phyloP scores from a whole-genome alignment of 2,113 vertebrate species.

The Albula glossodonta region DNA sequence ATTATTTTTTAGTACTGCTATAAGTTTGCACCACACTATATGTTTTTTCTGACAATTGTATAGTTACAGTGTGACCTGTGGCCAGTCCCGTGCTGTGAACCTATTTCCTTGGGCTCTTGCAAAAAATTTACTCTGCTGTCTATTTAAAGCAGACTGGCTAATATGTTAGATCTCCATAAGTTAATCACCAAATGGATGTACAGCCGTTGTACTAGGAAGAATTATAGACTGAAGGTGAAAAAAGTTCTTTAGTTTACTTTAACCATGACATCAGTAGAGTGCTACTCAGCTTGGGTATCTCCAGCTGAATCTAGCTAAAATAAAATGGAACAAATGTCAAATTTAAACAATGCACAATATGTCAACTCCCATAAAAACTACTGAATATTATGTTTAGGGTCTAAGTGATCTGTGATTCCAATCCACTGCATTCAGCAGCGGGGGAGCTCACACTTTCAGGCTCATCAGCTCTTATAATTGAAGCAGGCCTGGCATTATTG shows the following conservation, averaged over 20 bases:
- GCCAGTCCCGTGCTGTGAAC: not conserved
- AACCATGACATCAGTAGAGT: not conserved
- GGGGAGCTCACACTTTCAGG: not conserved
- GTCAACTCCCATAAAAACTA: not conserved
- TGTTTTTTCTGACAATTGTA: no score
- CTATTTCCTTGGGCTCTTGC: not conserved
- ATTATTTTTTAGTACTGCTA: no score
- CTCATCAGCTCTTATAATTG: conserved; percentile 2
- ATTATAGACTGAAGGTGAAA: not conserved
- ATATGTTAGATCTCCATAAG: not conserved
- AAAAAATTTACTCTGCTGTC: not conserved
- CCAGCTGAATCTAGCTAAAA: not conserved
- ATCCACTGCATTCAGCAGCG: not conserved
- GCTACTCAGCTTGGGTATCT: not conserved
- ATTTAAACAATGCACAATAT: not conserved
- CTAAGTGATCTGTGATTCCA: not conserved
- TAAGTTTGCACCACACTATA: no score
- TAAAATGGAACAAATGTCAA: not conserved
- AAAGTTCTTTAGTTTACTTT: not conserved
- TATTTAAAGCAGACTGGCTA: not conserved
- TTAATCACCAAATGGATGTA: not conserved
- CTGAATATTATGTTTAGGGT: not conserved
- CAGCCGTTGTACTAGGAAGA: not conserved
- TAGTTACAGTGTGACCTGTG: not conserved
- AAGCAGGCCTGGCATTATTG: not conserved